Base-by-base conservation (phyloP, 2,797 vertebrate species). In the Sebastes nivosus region DNA sequence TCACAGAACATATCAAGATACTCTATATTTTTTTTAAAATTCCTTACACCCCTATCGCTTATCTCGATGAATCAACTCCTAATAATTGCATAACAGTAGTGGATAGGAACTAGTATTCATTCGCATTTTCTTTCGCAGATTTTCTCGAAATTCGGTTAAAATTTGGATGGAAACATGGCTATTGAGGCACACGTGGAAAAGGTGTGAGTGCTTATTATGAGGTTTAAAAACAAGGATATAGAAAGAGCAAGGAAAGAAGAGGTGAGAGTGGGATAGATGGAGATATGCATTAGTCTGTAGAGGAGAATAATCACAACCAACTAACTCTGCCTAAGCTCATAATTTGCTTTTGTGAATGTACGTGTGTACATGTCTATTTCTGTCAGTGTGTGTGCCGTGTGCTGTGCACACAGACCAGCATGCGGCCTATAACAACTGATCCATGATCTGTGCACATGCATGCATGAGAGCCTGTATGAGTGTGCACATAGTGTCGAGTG, bases 151-250 rank as follows among this genome's bases (percentile, higher is more conserved):
- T n/a, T 12, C 6, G 0, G 18, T 34, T 34, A 22, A 34, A 63
- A 34, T 63, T 13, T 63, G 20, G 20, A 63, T 34, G 30, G 30
- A 63, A 63, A 63, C 10, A 11, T 63, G 52, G 52, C 52, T 54
- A 22, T 22, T 22, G 54, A 65, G 6, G 27, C 36, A 59, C 22
- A 24, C 9, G 27, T 52, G 18, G 65, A 54, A 58, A 76, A 80
- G 42, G 60, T 80, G 60, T 34, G 73, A 61, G 42, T 24, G 16
- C 30, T 77, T 78, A 69, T 84, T 79, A 81, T 68, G 58, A 81
- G 38, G 54, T 69, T 84, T 20, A 83, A 84, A 80, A 77, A 86
- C 25, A 77, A 71, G 46, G 65, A 81, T 65, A 70, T 38, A 54
- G 42, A 79, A 50, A 63, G 46, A 25, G 59, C 25, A 54, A 55